Evolutionary conservation across 2,888 invertebrate genomes (phyloP).

Genomic region (Graphium colonna): DNA sequence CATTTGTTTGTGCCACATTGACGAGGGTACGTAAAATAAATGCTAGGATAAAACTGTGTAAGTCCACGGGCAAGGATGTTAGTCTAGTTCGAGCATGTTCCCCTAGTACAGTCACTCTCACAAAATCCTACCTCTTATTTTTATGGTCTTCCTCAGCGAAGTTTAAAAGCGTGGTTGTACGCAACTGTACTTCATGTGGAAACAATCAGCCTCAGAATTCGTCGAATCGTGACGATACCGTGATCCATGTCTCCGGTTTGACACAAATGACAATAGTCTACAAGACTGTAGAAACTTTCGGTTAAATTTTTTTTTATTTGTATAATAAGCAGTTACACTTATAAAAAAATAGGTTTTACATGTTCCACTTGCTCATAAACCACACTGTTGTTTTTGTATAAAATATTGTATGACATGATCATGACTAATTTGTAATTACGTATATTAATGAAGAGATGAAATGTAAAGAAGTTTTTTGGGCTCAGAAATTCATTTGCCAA

Average conservation of each 20-base stretch:
- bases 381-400: no score
- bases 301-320: not conserved
- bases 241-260: constrained; percentile 3
- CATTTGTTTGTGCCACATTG: constrained; percentile 18
- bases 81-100: constrained; percentile 7
- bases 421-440: no score
- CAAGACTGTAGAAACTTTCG: not conserved
- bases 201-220: not conserved
- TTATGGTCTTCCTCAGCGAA: no score
- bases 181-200: not conserved
- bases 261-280: constrained; percentile 4
- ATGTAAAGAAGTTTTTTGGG: no score
- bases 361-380: no score
- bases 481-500: no score
- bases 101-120: not conserved
- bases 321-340: not conserved
- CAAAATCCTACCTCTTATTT: no score
- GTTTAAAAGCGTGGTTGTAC: no score
- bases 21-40: constrained; percentile 22
- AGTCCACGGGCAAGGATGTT: constrained; percentile 7
- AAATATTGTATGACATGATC: no score
- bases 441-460: no score
- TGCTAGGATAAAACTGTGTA: constrained; percentile 17
- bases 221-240: not conserved
- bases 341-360: no score